phyloP scores from a whole-genome alignment of 2,113 vertebrate species.

The Alectura lathami region DNA sequence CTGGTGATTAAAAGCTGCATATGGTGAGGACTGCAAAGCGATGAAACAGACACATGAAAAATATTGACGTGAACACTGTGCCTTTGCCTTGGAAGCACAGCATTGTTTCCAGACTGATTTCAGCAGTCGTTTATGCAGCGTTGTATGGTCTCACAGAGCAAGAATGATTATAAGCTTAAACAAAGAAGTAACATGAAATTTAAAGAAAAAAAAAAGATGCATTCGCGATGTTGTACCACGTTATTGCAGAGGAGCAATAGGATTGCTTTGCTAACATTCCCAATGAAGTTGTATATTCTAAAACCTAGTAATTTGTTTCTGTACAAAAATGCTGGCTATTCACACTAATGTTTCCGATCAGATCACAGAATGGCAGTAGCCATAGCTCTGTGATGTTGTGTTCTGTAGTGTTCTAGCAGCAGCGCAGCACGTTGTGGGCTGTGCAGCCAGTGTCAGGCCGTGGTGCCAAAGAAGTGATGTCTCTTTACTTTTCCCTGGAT shows the following conservation, averaged over 20 bases:
- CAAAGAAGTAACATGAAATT: neutral
- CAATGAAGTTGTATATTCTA: neutral
- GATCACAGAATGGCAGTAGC: neutral
- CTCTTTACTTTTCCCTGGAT: slow-evolving; percentile 9
- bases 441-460: neutral
- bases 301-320: neutral
- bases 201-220: neutral
- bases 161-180: neutral
- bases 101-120: neutral
- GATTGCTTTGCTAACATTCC: neutral
- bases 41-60: neutral
- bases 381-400: neutral
- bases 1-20: neutral
- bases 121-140: neutral
- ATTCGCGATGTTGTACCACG: neutral
- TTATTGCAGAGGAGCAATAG: neutral
- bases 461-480: neutral
- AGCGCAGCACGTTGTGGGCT: accelerated
- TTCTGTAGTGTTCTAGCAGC: neutral
- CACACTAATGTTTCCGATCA: neutral
- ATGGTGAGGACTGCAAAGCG: neutral
- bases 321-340: neutral
- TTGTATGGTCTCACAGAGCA: neutral
- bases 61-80: neutral
- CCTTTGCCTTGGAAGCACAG: neutral